Percentiles rank a stretch among this genome's conserved stretches.
Evolutionary conservation across 2,888 invertebrate species (phyloP).

Genomic region (Caenorhabditis afra): DNA sequence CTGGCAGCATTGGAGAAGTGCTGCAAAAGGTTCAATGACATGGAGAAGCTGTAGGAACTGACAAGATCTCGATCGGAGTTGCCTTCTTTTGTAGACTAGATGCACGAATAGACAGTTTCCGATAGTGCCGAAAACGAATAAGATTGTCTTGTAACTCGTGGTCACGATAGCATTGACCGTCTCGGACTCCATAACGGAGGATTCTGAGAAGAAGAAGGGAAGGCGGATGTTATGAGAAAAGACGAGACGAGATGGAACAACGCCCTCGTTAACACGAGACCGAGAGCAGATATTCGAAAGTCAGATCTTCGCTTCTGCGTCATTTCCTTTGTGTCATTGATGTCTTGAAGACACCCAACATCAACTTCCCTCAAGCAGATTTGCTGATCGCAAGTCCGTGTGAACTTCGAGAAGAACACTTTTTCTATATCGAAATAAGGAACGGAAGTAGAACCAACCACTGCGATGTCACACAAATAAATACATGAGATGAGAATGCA

Average conservation of each 20-base stretch:
- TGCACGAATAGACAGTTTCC: conserved; percentile 20
- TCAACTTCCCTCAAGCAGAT: too few relatives aligned
- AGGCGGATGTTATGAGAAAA: too few relatives aligned
- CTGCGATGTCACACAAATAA: background rate
- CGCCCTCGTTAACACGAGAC: too few relatives aligned
- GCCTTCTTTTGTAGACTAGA: conserved; percentile 7
- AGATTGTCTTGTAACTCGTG: background rate
- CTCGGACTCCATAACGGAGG: background rate
- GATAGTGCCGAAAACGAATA: conserved; percentile 15
- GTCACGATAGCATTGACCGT: background rate
- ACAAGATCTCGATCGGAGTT: conserved; percentile 20
- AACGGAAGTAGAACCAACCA: too few relatives aligned
- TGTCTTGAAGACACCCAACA: too few relatives aligned
- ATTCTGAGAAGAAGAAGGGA: background rate
- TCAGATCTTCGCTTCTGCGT: too few relatives aligned
- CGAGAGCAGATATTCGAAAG: too few relatives aligned
- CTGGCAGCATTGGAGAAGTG: conserved; percentile 22
- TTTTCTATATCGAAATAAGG: too few relatives aligned
- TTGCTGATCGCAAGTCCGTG: too few relatives aligned
- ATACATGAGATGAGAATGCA: background rate
- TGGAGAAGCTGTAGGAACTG: background rate
- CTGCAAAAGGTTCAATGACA: conserved; percentile 2
- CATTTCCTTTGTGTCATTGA: too few relatives aligned
- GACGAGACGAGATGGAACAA: too few relatives aligned
- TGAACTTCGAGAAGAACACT: too few relatives aligned